Evolutionary conservation across 2,888 invertebrate species (phyloP).

Genomic region (Heteromurus nitidus): DNA sequence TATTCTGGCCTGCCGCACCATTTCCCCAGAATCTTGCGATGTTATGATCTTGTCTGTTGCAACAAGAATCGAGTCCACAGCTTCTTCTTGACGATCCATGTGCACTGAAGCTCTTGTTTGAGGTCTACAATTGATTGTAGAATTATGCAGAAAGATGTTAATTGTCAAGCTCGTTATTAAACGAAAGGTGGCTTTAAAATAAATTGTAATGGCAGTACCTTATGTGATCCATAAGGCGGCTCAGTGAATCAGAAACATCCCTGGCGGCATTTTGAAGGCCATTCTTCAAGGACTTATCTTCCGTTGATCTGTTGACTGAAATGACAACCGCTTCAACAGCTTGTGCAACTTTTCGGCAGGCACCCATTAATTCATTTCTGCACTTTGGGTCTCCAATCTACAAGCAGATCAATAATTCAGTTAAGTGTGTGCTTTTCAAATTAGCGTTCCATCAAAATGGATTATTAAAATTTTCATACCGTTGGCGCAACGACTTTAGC

Average conservation of each 20-base stretch:
- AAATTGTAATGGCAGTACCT: constrained; percentile 77
- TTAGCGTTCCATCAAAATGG: too few relatives aligned
- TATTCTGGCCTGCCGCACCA: constrained; percentile 93
- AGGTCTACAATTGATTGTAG: constrained; percentile 64
- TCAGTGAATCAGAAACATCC: constrained; percentile 91
- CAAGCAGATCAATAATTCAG: too few relatives aligned
- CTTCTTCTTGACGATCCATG: constrained; percentile 85
- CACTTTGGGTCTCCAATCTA: constrained; percentile 73
- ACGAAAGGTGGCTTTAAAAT: background rate
- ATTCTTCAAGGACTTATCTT: constrained; percentile 84
- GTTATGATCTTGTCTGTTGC: constrained; percentile 92
- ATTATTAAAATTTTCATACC: constrained; percentile 85
- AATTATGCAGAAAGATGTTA: background rate
- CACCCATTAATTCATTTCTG: constrained; percentile 92
- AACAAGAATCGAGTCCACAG: constrained; percentile 91
- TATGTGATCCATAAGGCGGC: constrained; percentile 92
- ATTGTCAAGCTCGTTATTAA: background rate
- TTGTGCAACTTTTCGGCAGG: constrained; percentile 92
- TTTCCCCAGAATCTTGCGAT: constrained; percentile 91
- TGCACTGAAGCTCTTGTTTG: constrained; percentile 76
- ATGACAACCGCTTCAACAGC: constrained; percentile 93
- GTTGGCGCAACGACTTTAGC: constrained; percentile 95
- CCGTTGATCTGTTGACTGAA: constrained; percentile 85
- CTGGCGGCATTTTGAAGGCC: constrained; percentile 88
- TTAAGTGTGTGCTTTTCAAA: too few relatives aligned